These are phyloP conservation scores for Drosophila bunnanda DNA, from an alignment of 2,888 invertebrate genomes.

Conservation along the genomic window DNA sequence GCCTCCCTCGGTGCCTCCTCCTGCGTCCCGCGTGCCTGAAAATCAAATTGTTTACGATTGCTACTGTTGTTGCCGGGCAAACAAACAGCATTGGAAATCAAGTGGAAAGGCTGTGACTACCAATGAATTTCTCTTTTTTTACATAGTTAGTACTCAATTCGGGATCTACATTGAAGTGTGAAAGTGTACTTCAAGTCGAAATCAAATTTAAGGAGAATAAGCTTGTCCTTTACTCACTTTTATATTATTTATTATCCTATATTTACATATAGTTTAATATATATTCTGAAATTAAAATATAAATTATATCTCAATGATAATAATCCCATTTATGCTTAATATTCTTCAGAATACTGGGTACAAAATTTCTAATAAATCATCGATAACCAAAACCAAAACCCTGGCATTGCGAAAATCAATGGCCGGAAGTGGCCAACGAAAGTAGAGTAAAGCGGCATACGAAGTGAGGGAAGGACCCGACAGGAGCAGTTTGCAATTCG, in stretches of 20 bases:
- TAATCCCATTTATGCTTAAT: neutral
- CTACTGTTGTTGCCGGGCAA: conserved; percentile 42
- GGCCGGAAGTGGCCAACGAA: conserved; percentile 24
- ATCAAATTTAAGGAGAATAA: neutral
- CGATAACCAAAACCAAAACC: conserved; percentile 13
- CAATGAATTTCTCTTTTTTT: neutral
- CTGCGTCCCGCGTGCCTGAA: conserved; percentile 42
- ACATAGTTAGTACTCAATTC: neutral
- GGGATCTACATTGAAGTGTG: neutral
- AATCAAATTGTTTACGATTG: conserved; percentile 70
- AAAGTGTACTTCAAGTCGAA: too few relatives aligned
- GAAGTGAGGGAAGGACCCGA: neutral
- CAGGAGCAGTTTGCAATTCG: conserved; percentile 14
- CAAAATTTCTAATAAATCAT: neutral
- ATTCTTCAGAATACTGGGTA: neutral
- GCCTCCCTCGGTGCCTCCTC: neutral
- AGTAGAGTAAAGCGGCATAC: neutral
- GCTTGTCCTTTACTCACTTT: neutral
- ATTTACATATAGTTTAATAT: neutral
- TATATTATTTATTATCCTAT: neutral
- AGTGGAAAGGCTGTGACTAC: conserved; percentile 1
- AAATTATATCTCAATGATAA: neutral
- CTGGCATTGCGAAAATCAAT: conserved; percentile 55
- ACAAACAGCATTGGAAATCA: conserved; percentile 14
- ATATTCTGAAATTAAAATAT: neutral